phyloP scores from a whole-genome alignment of 2,888 invertebrate species.

The Protodeltote pygarga region DNA sequence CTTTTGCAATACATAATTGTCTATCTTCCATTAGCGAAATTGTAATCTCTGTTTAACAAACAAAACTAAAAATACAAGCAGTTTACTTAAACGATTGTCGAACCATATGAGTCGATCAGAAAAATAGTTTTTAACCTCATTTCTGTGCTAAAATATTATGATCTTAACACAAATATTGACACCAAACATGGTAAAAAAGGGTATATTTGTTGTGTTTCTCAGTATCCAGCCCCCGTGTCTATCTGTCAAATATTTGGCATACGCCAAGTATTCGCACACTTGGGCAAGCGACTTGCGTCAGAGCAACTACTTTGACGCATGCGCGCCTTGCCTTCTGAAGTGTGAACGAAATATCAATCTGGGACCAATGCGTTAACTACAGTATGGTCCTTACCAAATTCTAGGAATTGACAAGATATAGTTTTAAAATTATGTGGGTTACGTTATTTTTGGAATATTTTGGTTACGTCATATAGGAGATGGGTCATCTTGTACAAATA shows the following conservation, averaged over 20 bases:
- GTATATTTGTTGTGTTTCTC: slow-evolving; percentile 53
- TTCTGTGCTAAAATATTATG: slow-evolving; percentile 36
- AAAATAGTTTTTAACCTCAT: slow-evolving; percentile 55
- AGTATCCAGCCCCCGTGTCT: slow-evolving; percentile 48
- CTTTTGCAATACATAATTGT: slow-evolving; percentile 39
- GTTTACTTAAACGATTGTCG: slow-evolving; percentile 52
- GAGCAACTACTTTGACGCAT: slow-evolving; percentile 57
- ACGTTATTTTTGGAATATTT: slow-evolving; percentile 4
- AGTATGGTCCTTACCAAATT: slow-evolving; percentile 41
- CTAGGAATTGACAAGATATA: slow-evolving; percentile 44
- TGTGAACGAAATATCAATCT: slow-evolving; percentile 48
- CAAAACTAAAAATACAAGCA: slow-evolving; percentile 44
- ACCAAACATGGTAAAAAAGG: slow-evolving; percentile 49
- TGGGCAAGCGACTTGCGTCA: slow-evolving; percentile 58
- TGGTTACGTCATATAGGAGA: background rate
- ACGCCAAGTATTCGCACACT: slow-evolving; percentile 48
- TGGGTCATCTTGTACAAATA: no score
- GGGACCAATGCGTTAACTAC: slow-evolving; percentile 31
- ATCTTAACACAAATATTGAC: slow-evolving; percentile 47
- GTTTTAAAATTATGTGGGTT: slow-evolving; percentile 19
- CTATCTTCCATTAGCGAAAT: slow-evolving; percentile 38
- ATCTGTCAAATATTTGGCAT: slow-evolving; percentile 57
- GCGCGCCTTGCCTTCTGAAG: slow-evolving; percentile 45
- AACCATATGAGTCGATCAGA: slow-evolving; percentile 50
- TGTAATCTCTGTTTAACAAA: slow-evolving; percentile 37